Conservation (phyloP, 2,888 invertebrate genomes). For the Mylabris sibirica region DNA sequence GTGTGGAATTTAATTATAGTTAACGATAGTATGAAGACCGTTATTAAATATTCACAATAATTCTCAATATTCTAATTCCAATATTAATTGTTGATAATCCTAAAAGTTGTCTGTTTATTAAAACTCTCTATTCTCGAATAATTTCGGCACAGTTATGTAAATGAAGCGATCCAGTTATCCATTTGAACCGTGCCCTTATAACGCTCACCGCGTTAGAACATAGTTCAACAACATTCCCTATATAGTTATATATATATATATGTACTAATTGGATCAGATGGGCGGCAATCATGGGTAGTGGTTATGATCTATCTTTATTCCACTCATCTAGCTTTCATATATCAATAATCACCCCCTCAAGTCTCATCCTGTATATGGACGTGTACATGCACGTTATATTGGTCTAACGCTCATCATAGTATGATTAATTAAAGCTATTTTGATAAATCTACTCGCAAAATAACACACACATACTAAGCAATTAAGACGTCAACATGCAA, state of each 20-base stretch:
- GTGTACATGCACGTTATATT: background rate
- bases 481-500: conserved; percentile 17
- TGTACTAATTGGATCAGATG: conserved; percentile 36
- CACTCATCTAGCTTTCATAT: background rate
- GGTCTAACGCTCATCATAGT: conserved; percentile 21
- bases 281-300: background rate
- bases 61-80: no score
- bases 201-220: conserved; percentile 38
- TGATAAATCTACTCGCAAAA: conserved; percentile 13
- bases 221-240: conserved; percentile 38
- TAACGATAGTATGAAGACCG: background rate
- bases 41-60: background rate
- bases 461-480: conserved; percentile 2
- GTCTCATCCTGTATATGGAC: background rate
- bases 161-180: conserved; percentile 40
- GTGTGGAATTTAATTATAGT: background rate
- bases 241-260: no score
- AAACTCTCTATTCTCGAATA: conserved; percentile 36
- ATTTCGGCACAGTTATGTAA: conserved; percentile 38
- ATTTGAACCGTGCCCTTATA: conserved; percentile 34
- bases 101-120: conserved; percentile 29
- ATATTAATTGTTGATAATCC: background rate
- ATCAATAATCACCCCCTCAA: background rate
- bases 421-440: conserved; percentile 31
- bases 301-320: background rate